Percentiles rank a stretch among this genome's conserved stretches.
Evolutionary conservation across 2,113 vertebrate species (phyloP).

Genomic region (Tringa solitaria): DNA sequence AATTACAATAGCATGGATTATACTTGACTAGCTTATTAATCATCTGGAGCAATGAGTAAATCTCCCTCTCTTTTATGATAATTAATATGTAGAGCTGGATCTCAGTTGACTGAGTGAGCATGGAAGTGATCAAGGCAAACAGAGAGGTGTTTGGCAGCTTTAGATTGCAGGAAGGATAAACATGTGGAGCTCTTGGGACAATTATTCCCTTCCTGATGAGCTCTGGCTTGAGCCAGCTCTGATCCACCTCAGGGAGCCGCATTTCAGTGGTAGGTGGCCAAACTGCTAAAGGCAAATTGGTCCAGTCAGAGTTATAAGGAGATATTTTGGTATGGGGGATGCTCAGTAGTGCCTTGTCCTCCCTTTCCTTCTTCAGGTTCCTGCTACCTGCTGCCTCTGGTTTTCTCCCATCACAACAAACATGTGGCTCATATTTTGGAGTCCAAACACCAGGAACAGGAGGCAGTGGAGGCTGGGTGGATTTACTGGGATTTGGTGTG

Average conservation of each 20-base stretch:
- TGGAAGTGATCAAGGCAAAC: not conserved
- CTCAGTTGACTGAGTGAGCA: not conserved
- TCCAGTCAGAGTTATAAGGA: not conserved
- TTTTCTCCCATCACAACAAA: not conserved
- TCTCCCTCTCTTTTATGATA: not conserved
- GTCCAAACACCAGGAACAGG: not conserved
- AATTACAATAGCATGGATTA: slow-evolving; percentile 21
- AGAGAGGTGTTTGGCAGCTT: not conserved
- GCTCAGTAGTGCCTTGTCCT: not conserved
- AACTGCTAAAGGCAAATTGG: not conserved
- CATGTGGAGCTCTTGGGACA: not conserved
- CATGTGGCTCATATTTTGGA: not conserved
- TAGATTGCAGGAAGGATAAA: not conserved
- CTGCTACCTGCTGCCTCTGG: not conserved
- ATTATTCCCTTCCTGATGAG: not conserved
- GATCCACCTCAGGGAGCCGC: not conserved
- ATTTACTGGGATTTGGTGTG: not conserved
- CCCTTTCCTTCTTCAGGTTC: not conserved
- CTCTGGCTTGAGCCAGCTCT: not conserved
- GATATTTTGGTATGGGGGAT: not conserved
- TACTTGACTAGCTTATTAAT: slow-evolving; percentile 48
- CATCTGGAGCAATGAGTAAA: slow-evolving; percentile 17
- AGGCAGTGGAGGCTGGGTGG: not conserved
- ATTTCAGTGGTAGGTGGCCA: not conserved
- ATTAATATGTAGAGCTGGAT: slow-evolving; percentile 4